Evolutionary conservation across 2,888 invertebrate species (phyloP).

Genomic region (Plutella xylostella): DNA sequence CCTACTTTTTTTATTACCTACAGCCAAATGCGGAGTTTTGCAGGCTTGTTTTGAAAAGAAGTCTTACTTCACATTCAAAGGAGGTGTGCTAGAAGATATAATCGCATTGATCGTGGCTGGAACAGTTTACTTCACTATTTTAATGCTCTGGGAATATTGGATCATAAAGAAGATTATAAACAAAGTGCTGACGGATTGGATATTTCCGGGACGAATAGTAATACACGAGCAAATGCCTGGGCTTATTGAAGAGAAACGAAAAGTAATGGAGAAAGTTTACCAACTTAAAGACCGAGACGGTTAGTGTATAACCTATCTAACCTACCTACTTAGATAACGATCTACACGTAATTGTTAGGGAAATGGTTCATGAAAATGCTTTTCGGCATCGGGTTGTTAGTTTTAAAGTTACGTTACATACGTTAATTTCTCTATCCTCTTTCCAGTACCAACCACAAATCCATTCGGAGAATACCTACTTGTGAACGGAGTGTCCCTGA

Average conservation of each 20-base stretch:
- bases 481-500: slow-evolving; percentile 27
- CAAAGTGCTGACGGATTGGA: neutral
- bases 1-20: too few species aligned
- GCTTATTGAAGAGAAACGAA: neutral
- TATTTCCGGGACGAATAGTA: neutral
- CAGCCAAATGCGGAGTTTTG: slow-evolving; percentile 50
- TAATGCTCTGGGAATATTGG: slow-evolving; percentile 43
- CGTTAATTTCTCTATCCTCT: too few species aligned
- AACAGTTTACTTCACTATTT: slow-evolving; percentile 25
- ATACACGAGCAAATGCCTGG: neutral
- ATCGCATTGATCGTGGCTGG: slow-evolving; percentile 30
- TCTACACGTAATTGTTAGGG: too few species aligned
- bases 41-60: slow-evolving; percentile 39
- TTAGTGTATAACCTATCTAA: neutral
- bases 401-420: too few species aligned
- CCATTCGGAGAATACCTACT: slow-evolving; percentile 43
- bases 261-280: neutral
- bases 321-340: too few species aligned
- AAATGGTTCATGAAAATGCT: neutral
- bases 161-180: slow-evolving; percentile 16
- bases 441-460: slow-evolving; percentile 14
- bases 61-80: slow-evolving; percentile 27
- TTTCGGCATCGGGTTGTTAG: neutral
- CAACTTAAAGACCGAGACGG: neutral
- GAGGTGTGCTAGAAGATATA: slow-evolving; percentile 35